Conservation (phyloP, 2,888 invertebrate genomes). For the Spilarctia lutea region DNA sequence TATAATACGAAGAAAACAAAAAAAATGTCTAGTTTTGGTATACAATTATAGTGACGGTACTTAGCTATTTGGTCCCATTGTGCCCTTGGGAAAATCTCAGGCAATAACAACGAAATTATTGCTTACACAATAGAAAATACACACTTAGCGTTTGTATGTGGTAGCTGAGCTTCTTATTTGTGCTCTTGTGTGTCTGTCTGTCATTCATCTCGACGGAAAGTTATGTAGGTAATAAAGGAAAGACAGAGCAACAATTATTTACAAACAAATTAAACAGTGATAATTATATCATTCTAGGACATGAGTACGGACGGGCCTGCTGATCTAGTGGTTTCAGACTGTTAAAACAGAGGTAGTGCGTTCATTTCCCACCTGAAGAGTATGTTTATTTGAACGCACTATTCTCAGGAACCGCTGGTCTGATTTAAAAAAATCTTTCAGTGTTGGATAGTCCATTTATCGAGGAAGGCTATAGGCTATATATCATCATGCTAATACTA, state of each 20-base stretch:
- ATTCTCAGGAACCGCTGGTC: no score
- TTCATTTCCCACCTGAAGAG: no score
- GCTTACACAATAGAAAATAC: conserved; percentile 46
- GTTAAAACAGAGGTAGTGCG: no score
- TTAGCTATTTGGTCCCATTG: conserved; percentile 24
- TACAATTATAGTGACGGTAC: conserved; percentile 47
- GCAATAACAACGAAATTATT: conserved; percentile 63
- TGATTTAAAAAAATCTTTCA: no score
- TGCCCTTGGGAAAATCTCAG: conserved; percentile 48
- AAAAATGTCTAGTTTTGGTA: conserved; percentile 25
- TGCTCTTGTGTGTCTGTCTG: conserved; percentile 16
- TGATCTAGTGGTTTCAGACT: no score
- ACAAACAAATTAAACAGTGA: not conserved
- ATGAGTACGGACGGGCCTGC: no score
- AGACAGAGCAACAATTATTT: not conserved
- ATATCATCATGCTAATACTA: no score
- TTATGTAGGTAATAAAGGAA: not conserved
- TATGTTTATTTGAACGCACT: no score
- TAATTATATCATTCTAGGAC: no score
- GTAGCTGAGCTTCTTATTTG: conserved; percentile 18
- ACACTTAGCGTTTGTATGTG: conserved; percentile 7
- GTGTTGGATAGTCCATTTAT: no score
- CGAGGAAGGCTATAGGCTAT: no score
- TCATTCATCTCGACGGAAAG: not conserved
- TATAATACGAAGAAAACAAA: conserved; percentile 2